Base-by-base conservation (phyloP, 2,797 vertebrate genomes). In the Onychomys arenicola region DNA sequence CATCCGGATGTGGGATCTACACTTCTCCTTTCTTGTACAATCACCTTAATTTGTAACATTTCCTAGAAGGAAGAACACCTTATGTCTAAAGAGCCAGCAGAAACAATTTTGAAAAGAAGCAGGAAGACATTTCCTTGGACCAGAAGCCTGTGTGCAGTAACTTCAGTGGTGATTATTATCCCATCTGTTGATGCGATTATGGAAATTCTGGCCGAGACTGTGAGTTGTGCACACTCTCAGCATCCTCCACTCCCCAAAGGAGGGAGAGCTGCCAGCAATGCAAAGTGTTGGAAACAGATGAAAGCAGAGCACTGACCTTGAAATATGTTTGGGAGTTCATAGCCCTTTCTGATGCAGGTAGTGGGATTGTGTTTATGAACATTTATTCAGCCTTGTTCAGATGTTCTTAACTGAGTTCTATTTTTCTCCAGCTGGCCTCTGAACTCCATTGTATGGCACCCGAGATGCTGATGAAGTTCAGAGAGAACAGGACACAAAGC, bases 141-240 rank as follows among this genome's bases (percentile, higher is more conserved):
- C 93, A 76, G 95, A 96, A 97, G 85, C 97, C 67, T 65, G 9
- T 65, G 9, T 76, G 63, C 80, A 0, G 2, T 87, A 37, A 46
- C 93, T 98, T 97, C 90, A 82, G 63, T 89, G 89, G 86, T 96
- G 96, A 96, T 97, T 93, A 91, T 96, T 96, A 94, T 96, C 98
- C 97, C 96, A 97, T 98, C 98, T 97, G 95, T 96, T 92, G 92
- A 95, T 34, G 0, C 93, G 88, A 97, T 98, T 97, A 98, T 92
- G 87, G 73, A 97, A 96, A 95, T 87, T 96, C 55, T 82, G 81
- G 34, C 95, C 84, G 83, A 92, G 91, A 59, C 65, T 80, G 12
- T 40, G 73, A 87, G 87, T 78, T 94, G 59, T 94, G 46, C 95
- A 86, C 80, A 93, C 91, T 97, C 40, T 69, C 67, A 16, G 65